phyloP scores from a whole-genome alignment of 1,140 invertebrate genomes.

The Drosophila ogumai region DNA sequence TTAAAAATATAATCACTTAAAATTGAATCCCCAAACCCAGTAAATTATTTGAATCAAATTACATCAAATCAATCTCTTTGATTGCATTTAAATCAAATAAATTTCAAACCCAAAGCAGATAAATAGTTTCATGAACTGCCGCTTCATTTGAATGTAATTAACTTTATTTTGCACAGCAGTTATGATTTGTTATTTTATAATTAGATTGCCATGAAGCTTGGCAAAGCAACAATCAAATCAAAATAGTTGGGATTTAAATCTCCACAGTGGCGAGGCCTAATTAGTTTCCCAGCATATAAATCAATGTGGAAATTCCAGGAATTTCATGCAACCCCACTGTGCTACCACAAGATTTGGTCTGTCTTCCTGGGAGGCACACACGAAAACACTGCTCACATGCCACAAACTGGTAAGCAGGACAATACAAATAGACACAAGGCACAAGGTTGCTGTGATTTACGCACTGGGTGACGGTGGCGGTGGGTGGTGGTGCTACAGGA shows the following conservation, averaged over 20 bases:
- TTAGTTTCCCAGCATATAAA: constrained; percentile 20
- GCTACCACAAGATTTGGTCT: constrained; percentile 7
- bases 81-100: constrained; percentile 8
- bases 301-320: background rate
- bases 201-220: background rate
- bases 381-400: constrained; percentile 29
- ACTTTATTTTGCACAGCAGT: constrained; percentile 1
- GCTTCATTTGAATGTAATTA: constrained; percentile 4
- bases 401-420: constrained; percentile 39
- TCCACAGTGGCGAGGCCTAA: background rate
- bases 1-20: background rate
- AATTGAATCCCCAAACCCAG: background rate
- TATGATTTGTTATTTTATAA: constrained; percentile 13
- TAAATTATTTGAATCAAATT: background rate
- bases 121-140: background rate
- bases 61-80: constrained; percentile 6
- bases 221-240: constrained; percentile 18
- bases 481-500: constrained; percentile 8
- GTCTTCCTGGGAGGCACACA: constrained; percentile 11
- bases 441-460: constrained; percentile 57
- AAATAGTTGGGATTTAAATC: constrained; percentile 14
- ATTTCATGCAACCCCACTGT: constrained; percentile 20
- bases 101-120: background rate
- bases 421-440: constrained; percentile 30
- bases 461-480: constrained; percentile 5